Evolutionary conservation across 2,888 invertebrate species (phyloP).

Genomic region (Bhutanitis thaidina): DNA sequence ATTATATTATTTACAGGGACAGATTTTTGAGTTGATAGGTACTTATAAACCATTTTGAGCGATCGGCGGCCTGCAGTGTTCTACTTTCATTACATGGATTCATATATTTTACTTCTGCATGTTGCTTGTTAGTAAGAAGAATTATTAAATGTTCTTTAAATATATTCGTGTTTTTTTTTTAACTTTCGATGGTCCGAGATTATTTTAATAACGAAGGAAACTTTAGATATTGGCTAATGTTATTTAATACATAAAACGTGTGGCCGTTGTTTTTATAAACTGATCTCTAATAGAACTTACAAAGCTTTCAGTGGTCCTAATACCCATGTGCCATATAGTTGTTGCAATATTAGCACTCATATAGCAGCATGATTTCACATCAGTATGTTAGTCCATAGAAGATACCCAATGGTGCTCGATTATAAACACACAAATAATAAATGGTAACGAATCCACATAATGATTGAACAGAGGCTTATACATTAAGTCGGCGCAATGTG

Average conservation of each 20-base stretch:
- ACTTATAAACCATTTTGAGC: conserved; percentile 44
- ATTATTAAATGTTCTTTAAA: not conserved
- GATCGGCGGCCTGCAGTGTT: conserved; percentile 56
- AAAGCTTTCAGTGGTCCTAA: too few species aligned
- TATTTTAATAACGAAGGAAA: too few species aligned
- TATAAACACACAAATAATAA: not conserved
- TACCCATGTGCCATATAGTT: too few species aligned
- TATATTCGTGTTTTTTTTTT: not conserved
- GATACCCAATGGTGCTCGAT: too few species aligned
- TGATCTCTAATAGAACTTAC: too few species aligned
- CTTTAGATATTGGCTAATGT: too few species aligned
- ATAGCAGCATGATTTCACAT: too few species aligned
- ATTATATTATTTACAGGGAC: conserved; percentile 60
- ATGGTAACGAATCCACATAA: conserved; percentile 55
- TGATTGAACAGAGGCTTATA: conserved; percentile 62
- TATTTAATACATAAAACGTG: too few species aligned
- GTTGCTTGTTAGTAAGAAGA: not conserved
- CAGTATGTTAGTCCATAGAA: too few species aligned
- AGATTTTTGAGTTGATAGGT: conserved; percentile 30
- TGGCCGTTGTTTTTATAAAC: too few species aligned
- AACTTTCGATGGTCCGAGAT: not conserved
- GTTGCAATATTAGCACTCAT: too few species aligned
- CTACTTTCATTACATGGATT: conserved; percentile 61
- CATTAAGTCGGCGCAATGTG: conserved; percentile 27
- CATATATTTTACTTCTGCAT: conserved; percentile 21